Evolutionary conservation across 2,113 vertebrate genomes (phyloP).

Genomic region (Amblyopsis rosae): DNA sequence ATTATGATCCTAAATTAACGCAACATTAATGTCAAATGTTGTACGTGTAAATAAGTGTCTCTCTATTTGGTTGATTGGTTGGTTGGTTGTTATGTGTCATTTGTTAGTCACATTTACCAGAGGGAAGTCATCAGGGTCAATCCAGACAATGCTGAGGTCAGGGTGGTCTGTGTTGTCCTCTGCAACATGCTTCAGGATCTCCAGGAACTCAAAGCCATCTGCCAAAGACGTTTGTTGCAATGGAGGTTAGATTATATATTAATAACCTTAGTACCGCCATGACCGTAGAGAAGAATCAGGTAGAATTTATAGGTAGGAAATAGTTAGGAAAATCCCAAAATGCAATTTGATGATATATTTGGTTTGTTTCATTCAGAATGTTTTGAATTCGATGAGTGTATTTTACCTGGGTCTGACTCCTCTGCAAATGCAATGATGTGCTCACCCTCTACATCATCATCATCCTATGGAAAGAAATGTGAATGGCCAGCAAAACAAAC

Average conservation of each 20-base stretch:
- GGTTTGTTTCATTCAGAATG: no score
- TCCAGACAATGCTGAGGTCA: slow-evolving; percentile 91
- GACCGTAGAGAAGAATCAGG: no score
- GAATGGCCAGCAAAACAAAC: background rate
- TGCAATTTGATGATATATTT: no score
- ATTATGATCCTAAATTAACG: no score
- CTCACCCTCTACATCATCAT: slow-evolving; percentile 86
- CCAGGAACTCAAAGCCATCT: slow-evolving; percentile 92
- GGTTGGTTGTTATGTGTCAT: background rate
- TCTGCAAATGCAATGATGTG: slow-evolving; percentile 95
- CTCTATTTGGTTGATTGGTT: background rate
- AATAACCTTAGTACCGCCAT: no score
- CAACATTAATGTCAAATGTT: no score
- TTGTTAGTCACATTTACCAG: slow-evolving; percentile 75
- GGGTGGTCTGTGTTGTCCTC: slow-evolving; percentile 89
- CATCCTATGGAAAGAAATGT: slow-evolving; percentile 73
- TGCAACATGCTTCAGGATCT: slow-evolving; percentile 88
- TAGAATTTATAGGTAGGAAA: no score
- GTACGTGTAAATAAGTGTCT: background rate
- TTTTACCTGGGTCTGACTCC: slow-evolving; percentile 85
- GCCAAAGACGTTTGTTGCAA: slow-evolving; percentile 5
- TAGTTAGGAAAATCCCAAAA: no score
- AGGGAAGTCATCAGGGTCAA: slow-evolving; percentile 93
- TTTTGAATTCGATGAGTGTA: no score
- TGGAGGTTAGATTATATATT: background rate